Conservation (phyloP, 2,888 invertebrate genomes). For the Drosophila robusta region DNA sequence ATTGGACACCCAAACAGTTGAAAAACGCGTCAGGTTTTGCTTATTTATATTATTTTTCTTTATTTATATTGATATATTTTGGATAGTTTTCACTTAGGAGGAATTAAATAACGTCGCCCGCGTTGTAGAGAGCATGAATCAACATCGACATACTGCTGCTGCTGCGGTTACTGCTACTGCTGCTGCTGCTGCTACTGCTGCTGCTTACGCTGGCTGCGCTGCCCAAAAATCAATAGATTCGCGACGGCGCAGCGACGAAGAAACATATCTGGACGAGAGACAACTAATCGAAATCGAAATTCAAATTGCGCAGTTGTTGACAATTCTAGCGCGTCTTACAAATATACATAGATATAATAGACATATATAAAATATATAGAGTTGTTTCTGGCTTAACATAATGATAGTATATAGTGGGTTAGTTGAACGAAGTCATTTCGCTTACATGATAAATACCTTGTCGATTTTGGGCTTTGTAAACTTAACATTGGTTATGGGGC, state of each 20-base stretch:
- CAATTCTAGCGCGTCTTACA: slow-evolving; percentile 33
- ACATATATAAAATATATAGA: slow-evolving; percentile 49
- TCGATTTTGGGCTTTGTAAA: slow-evolving; percentile 96
- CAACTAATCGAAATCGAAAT: slow-evolving; percentile 66
- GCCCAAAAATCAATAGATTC: slow-evolving; percentile 67
- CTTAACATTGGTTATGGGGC: slow-evolving; percentile 97
- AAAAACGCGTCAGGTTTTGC: slow-evolving; percentile 21
- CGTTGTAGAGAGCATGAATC: slow-evolving; percentile 61
- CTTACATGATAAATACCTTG: slow-evolving; percentile 98
- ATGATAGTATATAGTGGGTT: slow-evolving; percentile 28
- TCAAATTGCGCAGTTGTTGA: slow-evolving; percentile 60
- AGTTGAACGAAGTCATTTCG: slow-evolving; percentile 26
- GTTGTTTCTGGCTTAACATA: slow-evolving; percentile 47
- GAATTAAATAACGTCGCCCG: slow-evolving; percentile 65
- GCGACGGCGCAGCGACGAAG: slow-evolving; percentile 63
- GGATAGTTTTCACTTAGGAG: slow-evolving; percentile 61
- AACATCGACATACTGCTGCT: slow-evolving; percentile 58
- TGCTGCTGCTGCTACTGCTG: slow-evolving; percentile 16
- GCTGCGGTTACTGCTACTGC: slow-evolving; percentile 13
- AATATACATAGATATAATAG: slow-evolving; percentile 42
- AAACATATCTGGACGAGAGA: slow-evolving; percentile 17
- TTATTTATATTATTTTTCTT: slow-evolving; percentile 45
- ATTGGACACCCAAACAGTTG: slow-evolving; percentile 4
- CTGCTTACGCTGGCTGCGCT: slow-evolving; percentile 31
- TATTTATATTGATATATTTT: slow-evolving; percentile 60